These are phyloP conservation scores for Delia radicum DNA, from an alignment of 1,140 invertebrate species.

Conservation along the genomic window DNA sequence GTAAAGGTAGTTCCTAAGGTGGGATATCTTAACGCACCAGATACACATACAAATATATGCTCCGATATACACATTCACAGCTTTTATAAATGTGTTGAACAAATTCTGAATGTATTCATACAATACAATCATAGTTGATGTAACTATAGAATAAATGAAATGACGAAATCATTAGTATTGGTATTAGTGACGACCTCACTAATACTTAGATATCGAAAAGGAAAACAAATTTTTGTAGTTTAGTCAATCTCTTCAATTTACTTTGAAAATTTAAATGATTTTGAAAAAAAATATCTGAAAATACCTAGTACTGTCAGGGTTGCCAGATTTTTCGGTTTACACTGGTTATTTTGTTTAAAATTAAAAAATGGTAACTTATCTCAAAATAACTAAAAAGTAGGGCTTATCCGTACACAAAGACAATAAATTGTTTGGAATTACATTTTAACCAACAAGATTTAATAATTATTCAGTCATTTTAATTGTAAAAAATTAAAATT, in stretches of 20 bases:
- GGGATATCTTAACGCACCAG: conserved; percentile 32
- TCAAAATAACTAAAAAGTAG: too few relatives aligned
- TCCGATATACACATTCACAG: conserved; percentile 2
- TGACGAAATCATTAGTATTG: neutral
- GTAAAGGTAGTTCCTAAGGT: conserved; percentile 55
- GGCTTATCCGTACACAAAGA: too few relatives aligned
- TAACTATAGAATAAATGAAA: neutral
- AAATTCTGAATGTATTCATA: conserved; percentile 9
- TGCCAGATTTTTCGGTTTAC: too few relatives aligned
- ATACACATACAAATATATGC: neutral
- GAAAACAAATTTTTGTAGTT: neutral
- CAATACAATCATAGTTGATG: neutral
- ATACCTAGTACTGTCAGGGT: neutral
- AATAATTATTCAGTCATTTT: too few relatives aligned
- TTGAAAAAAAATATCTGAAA: neutral
- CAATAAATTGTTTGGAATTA: too few relatives aligned
- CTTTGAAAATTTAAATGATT: neutral
- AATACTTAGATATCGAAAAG: neutral
- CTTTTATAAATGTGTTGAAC: neutral
- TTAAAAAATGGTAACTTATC: too few relatives aligned
- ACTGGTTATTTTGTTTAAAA: too few relatives aligned
- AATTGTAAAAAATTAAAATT: too few relatives aligned
- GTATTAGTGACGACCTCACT: neutral
- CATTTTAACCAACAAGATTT: too few relatives aligned
- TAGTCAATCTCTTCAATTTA: neutral